Evolutionary conservation across 2,113 vertebrate species (phyloP), one percentile per base, ranked within the genome.

Genomic region (Pachycephala philippinensis): DNA sequence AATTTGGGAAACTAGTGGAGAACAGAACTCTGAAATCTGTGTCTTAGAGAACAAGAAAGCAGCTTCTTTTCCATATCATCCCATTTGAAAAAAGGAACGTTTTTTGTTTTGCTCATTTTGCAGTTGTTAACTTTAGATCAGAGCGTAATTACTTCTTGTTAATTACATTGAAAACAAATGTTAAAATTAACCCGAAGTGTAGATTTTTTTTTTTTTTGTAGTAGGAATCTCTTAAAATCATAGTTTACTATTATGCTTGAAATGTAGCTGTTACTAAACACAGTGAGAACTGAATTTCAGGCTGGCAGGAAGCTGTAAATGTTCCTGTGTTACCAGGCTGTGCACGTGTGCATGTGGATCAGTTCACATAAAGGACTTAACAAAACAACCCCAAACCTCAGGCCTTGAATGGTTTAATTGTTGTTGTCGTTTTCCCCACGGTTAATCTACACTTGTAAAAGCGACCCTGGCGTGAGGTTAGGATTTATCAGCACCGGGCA

Each of bases 371-470:
- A 76, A 86, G 74, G 39, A 37, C 47, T 92, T 88, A 19, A 77
- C 7, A 44, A 31, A 61, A 89, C 33, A 42, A n/a, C 3, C 28
- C 40, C 42, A 69, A 64, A 45, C 31, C 44, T 45, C 77, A 72
- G 64, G 71, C 37, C 65, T 45, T 95, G 88, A 81, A 87, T 93
- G 84, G 76, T 84, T 94, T 65, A 79, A 90, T 95, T 86, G 85
- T 93, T 93, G 87, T 83, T 89, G 86, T 89, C n/a, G 2, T 88
- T 94, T 95, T 57, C 79, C 53, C 71, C 66, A 44, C 4, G 2
- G 89, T 80, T 94, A 84, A 94, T 86, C 71, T 80, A 69, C 59
- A 21, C 63, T 76, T 69, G 79, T 95, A 80, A 65, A 86, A 88
- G 79, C 6, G 37, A 69, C 96, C 83, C 83, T 74, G 93, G 35